These are phyloP conservation scores for Nineta flava DNA, from an alignment of 2,888 invertebrate species.

Conservation along the genomic window DNA sequence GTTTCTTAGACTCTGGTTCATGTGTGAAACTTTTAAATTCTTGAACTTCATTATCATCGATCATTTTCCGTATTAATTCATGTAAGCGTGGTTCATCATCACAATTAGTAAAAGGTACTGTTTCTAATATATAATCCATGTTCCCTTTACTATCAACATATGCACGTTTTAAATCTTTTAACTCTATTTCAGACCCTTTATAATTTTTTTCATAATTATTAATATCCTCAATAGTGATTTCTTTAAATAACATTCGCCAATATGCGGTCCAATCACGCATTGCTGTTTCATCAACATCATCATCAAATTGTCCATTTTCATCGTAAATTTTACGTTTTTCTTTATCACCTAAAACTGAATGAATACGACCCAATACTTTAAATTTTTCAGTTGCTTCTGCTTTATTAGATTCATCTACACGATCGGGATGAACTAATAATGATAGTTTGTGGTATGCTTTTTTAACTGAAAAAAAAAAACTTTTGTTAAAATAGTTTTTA, in stretches of 20 bases:
- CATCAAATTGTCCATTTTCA: constrained; percentile 68
- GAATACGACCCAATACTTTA: constrained; percentile 76
- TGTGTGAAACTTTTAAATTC: constrained; percentile 63
- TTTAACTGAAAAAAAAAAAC: constrained; percentile 54
- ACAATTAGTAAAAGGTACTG: constrained; percentile 63
- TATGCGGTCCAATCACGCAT: constrained; percentile 70
- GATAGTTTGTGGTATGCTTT: constrained; percentile 89
- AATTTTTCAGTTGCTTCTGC: constrained; percentile 78
- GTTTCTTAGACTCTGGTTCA: constrained; percentile 55
- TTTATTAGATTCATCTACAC: constrained; percentile 63
- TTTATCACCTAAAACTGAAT: constrained; percentile 70
- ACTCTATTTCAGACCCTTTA: constrained; percentile 70
- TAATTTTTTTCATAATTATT: constrained; percentile 74
- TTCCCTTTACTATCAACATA: constrained; percentile 67
- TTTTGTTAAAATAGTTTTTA: constrained; percentile 3
- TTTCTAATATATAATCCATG: constrained; percentile 71
- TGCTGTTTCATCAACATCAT: constrained; percentile 48
- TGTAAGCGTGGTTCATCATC: constrained; percentile 67
- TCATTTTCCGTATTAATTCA: constrained; percentile 50
- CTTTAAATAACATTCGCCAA: constrained; percentile 78
- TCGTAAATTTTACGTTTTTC: constrained; percentile 76
- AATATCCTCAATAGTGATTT: constrained; percentile 75
- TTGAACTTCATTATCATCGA: constrained; percentile 60
- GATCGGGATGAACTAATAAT: too few species aligned
- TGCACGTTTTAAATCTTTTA: constrained; percentile 63